A percentile compares a stretch with the other conserved stretches of the same genome.
phyloP scores from a whole-genome alignment of 2,113 vertebrate species.

The Sturnira hondurensis region DNA sequence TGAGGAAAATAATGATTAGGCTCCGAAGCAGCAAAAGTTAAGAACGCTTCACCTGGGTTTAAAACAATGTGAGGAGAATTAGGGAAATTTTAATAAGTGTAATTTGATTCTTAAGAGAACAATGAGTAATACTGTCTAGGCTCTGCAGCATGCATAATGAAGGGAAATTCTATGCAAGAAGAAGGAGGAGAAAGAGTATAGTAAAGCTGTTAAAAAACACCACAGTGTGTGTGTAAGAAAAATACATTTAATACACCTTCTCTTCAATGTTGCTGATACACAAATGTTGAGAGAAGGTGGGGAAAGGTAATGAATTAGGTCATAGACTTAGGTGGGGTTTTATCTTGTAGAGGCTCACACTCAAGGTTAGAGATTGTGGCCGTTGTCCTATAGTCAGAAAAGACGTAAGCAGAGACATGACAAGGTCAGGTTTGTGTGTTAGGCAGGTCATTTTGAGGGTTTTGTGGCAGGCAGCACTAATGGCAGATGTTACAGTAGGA shows the following conservation, averaged over 20 bases:
- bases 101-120: background rate
- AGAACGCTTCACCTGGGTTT: background rate
- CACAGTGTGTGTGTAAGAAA: background rate
- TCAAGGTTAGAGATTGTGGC: background rate
- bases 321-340: background rate
- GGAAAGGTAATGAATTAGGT: background rate
- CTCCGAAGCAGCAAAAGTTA: background rate
- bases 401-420: background rate
- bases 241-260: background rate
- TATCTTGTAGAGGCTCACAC: background rate
- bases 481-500: background rate
- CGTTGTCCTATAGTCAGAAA: background rate
- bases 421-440: background rate
- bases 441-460: background rate
- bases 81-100: background rate
- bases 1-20: background rate
- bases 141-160: background rate
- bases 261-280: background rate
- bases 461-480: background rate
- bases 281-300: background rate
- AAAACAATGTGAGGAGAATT: background rate
- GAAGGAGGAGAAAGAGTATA: background rate
- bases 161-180: background rate
- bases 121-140: background rate
- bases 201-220: background rate